Evolutionary conservation across 2,797 vertebrate genomes (phyloP), one percentile per base, ranked within the genome.

Genomic region (Sebastes trivittatus): DNA sequence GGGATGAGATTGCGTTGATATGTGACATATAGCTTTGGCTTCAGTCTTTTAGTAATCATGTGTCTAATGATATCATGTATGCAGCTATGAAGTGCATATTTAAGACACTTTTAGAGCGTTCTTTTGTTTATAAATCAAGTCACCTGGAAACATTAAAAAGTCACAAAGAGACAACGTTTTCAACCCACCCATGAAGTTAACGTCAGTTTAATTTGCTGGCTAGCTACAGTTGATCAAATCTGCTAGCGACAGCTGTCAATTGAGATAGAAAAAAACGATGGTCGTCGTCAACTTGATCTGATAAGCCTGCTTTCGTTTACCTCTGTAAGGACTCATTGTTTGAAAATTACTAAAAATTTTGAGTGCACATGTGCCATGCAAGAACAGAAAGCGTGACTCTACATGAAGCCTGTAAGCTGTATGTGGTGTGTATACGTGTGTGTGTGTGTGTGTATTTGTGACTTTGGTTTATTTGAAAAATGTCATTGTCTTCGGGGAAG

Each of bases 401-500:
- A 59, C 25, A 59, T 60, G 2, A 29, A 60, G 27, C 18, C 9
- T 32, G 2, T 27, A 58, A 7, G 23, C 55, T 58, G 23, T 56
- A 29, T 18, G 7, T 29, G 14, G 5, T 58, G 23, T 58, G 52
- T 55, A 10, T 7, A 30, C 29, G 63, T 64, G 8, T 42, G 68
- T 56, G 1, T 55, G 14, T n/a, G 22, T 64, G 11, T 23, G 4
- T n/a, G 61, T 18, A 6, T 25, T 58, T 65, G 5, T 42, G 68
- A 34, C 36, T 49, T 52, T 8, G 11, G 27, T 76, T 61, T 72
- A 54, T 78, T 25, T 78, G 55, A 25, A 66, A 79, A 66, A 76
- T 67, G 27, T 42, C n/a, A 60, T 25, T 56, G 52, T 73, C 74
- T 61, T 81, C 9, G 22, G 64, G 78, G 70, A 74, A 70, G 42